Evolutionary conservation across 2,797 vertebrate species (phyloP).

Genomic region (Menidia menidia): DNA sequence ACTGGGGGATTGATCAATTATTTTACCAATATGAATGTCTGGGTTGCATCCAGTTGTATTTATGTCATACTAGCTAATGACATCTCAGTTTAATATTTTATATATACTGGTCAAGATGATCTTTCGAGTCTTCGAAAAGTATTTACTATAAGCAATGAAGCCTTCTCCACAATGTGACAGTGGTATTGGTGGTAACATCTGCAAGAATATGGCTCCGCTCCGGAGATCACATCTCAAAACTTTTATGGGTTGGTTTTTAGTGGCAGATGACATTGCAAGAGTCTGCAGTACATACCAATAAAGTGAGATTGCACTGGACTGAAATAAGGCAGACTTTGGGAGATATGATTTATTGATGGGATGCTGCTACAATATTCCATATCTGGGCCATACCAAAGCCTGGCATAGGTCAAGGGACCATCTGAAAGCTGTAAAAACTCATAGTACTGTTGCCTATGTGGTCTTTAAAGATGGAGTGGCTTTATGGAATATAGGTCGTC

Average conservation of each 20-base stretch:
- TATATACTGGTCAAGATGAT: slow-evolving; percentile 16
- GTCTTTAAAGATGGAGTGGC: slow-evolving; percentile 14
- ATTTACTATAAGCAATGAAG: slow-evolving; percentile 25
- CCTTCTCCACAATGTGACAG: slow-evolving; percentile 19
- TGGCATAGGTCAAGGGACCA: slow-evolving; percentile 15
- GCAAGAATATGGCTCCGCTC: slow-evolving; percentile 45
- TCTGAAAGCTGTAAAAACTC: slow-evolving; percentile 28
- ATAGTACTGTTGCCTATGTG: slow-evolving; percentile 8
- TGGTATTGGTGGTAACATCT: slow-evolving; percentile 3
- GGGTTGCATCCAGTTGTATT: neutral
- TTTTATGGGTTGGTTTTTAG: slow-evolving; percentile 70
- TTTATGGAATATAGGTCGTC: slow-evolving; percentile 29
- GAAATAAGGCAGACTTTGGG: slow-evolving; percentile 77
- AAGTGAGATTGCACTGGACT: slow-evolving; percentile 75
- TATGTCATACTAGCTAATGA: neutral
- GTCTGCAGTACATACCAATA: slow-evolving; percentile 74
- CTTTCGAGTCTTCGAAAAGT: slow-evolving; percentile 13
- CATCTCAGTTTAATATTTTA: neutral
- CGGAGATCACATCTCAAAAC: slow-evolving; percentile 68
- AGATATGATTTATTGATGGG: slow-evolving; percentile 69
- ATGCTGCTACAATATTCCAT: slow-evolving; percentile 57
- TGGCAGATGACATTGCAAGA: slow-evolving; percentile 78
- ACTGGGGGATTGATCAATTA: too few species aligned
- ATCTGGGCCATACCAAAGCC: slow-evolving; percentile 14
- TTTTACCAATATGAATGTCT: too few species aligned